Evolutionary conservation across 2,797 vertebrate species (phyloP), one percentile per base, ranked within the genome.

Genomic region (Spinus pinus): DNA sequence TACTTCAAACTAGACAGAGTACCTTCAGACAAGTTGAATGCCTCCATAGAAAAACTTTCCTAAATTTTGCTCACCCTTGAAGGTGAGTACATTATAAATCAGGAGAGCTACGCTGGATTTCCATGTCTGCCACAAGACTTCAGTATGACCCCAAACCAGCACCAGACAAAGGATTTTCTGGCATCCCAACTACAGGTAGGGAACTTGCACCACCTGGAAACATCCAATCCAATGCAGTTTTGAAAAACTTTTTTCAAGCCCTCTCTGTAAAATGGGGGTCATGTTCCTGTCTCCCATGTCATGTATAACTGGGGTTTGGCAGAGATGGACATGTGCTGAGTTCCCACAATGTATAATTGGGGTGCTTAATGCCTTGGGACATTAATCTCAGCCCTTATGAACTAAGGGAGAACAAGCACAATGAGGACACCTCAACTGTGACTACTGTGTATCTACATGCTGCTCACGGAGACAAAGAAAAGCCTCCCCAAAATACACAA

Each of bases 281-380:
- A 41, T 3, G 2, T 16, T 27, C 16, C 61, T 66, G 31, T 22
- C 33, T 60, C 56, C 80, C n/a, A n/a, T 15, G 16, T 5, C 0
- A 3, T 3, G 2, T 53, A 37, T 6, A 54, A 69, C 9, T 0
- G 0, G 27, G 39, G 28, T 44, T 37, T 12, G 37, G 37, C 37
- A 37, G 37, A 37, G 37, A 37, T 37, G 37, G 37, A 37, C 37
- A 37, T 37, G 11, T 37, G 37, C 37, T 37, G 37, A 37, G 11
- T 37, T 37, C 37, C 37, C 37, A 37, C 37, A 37, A 37, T 37
- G 2, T 53, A 41, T 6, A 54, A 72, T 10, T 0, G 0, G 27
- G 39, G 28, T 44, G 42, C 44, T 81, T 72, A 72, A 62, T 21
- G 51, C 33, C 53, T 53, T 1, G 3, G 61, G 22, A 21, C n/a